Evolutionary conservation across 30 jellyfish, hydroid and myxozoan genomes (phyloP), one percentile per base, ranked within the genome.

Genomic region (Calvadosia cruxmelitensis): DNA sequence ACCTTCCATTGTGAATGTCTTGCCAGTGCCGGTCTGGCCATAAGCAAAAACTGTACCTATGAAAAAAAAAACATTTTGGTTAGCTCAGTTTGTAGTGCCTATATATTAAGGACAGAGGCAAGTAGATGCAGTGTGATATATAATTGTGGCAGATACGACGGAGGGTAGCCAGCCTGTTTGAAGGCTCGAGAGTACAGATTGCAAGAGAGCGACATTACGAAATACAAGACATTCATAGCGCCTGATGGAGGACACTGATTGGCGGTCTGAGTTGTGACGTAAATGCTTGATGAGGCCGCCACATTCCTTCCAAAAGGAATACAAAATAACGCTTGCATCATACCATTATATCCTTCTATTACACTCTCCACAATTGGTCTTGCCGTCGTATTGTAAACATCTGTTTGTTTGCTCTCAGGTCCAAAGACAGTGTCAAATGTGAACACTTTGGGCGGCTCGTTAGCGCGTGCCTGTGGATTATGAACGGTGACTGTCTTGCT

Each of bases 21-120:
- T 91, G 34, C 99, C 99, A 28, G 99, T 91, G 1, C 99, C 99
- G 20, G 99, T 91, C 63, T 91, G 99, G 1, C 99, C 99, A 75
- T 91, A 91, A 32, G 95, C 95, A 81, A 81, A 88, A 0, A 88
- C 69, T 42, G 96, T 86, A 23, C 96, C 96, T 86, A 35, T 15
- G 51, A 65, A 20, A 27, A 66, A 65, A 31, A 34, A 5, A 31
- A 24, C 15, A 3, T 0, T 26, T 2, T 15, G 13, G 13, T 15
- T 15, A 27, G 13, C 68, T 13, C 20, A 66, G 25, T n/a, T 27
- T n/a, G n/a, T 62, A 62, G 15, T 27, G 27, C 27, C 27, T 62
- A 62, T 13, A 27, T 16, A 62, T 34, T 13, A 49, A 15, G n/a
- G n/a, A n/a, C n/a, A n/a, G n/a, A n/a, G n/a, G n/a, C n/a, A n/a